Evolutionary conservation across 2,113 vertebrate species (phyloP).

Genomic region (Passer domesticus): DNA sequence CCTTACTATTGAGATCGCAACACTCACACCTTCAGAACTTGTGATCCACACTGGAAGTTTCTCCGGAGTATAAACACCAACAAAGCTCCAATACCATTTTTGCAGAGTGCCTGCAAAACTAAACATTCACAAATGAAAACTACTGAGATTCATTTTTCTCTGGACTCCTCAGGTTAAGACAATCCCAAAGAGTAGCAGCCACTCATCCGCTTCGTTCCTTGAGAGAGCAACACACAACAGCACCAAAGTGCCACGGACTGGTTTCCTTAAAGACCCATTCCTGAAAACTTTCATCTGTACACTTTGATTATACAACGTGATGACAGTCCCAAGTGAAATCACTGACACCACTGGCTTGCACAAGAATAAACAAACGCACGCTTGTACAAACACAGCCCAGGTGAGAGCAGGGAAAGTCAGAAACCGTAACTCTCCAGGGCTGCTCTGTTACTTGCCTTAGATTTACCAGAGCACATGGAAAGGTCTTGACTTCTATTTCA

Average conservation of each 20-base stretch:
- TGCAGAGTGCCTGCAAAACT: neutral
- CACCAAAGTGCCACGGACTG: fast-evolving
- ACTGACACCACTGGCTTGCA: conserved; percentile 3
- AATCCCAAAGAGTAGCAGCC: neutral
- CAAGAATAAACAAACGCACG: neutral
- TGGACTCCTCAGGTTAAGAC: neutral
- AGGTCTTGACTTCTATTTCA: neutral
- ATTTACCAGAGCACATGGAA: neutral
- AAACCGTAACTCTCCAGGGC: neutral
- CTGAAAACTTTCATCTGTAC: neutral
- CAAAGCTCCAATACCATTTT: neutral
- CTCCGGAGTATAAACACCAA: neutral
- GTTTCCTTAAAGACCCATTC: neutral
- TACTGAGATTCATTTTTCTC: neutral
- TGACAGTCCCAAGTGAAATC: conserved; percentile 33
- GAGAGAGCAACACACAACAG: neutral
- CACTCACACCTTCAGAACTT: neutral
- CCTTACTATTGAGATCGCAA: neutral
- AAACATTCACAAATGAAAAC: neutral
- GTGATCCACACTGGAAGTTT: neutral
- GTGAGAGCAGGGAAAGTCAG: neutral
- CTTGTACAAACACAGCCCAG: neutral
- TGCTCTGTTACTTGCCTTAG: neutral
- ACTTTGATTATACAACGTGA: neutral
- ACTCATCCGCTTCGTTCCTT: fast-evolving